Percentiles rank a stretch among this genome's conserved stretches.
Evolutionary conservation across 2,797 vertebrate genomes (phyloP).

Genomic region (Ispidina lecontei): DNA sequence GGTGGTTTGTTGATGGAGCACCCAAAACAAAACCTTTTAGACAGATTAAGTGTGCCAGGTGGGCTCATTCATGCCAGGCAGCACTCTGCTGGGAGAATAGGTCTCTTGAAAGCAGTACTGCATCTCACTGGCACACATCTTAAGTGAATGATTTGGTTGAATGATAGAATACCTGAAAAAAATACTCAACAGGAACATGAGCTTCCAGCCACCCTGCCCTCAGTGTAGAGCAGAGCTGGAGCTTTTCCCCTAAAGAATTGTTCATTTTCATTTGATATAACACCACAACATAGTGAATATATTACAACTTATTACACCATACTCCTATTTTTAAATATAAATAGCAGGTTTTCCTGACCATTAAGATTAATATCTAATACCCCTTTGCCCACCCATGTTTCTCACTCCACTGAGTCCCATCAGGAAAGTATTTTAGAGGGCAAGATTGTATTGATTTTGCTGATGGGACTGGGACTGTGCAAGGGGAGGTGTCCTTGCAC

Average conservation of each 20-base stretch:
- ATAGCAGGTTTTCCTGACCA: neutral
- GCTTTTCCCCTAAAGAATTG: neutral
- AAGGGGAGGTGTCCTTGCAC: too few species aligned
- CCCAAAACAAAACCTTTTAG: neutral
- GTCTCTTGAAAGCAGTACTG: neutral
- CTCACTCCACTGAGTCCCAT: neutral
- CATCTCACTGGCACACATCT: accelerated
- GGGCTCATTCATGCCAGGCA: neutral
- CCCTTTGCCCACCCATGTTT: neutral
- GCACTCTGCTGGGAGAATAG: neutral
- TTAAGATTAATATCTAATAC: neutral
- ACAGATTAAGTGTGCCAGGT: neutral
- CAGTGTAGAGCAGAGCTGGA: neutral
- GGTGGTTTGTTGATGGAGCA: neutral
- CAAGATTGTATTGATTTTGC: accelerated
- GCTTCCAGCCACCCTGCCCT: neutral
- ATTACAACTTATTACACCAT: neutral
- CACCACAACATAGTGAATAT: neutral
- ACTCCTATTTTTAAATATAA: neutral
- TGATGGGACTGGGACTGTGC: neutral
- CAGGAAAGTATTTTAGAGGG: neutral
- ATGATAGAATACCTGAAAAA: neutral
- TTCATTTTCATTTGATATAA: neutral
- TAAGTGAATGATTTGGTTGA: neutral
- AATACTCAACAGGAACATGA: neutral